Base-by-base conservation (phyloP, 2,113 vertebrate genomes). In the Pagrus major region DNA sequence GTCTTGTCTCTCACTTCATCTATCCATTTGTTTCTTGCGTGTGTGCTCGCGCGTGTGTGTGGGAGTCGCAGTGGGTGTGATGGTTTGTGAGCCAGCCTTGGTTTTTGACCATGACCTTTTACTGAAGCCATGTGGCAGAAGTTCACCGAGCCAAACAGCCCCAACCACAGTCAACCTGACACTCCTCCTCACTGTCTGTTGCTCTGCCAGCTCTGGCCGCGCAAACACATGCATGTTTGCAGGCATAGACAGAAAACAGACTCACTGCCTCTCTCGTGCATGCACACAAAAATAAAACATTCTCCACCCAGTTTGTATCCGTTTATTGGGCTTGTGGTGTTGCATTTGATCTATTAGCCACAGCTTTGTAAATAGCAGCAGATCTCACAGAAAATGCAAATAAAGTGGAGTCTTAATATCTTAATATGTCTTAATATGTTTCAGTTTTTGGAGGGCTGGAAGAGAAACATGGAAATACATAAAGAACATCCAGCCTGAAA, bases 41-140 rank as follows among this genome's bases (percentile, higher is more conserved):
- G 42, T 41, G 89, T 54, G 66, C 37, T 87, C 82, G 63, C 23
- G 25, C 11, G 25, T 44, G 42, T 37, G 89, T 54, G 67, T 42
- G 88, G 88, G 89, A 77, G 84, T 80, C n/a, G 15, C 56, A 65
- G 82, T 89, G 77, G 81, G 80, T 79, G 89, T 88, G 78, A 73
- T 72, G 85, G 92, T 86, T 91, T 80, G 37, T 55, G 71, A 91
- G 90, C 66, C 86, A 71, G 80, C 66, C 75, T 76, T 12, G 80
- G 70, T 83, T 89, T 35, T 74, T 88, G 76, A 90, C 89, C 86
- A 37, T 93, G 92, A 94, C 94, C 92, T 95, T 95, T 92, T 78
- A 66, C 51, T 55, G 58, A 82, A 78, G 59, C 91, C 75, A 42
- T 93, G 80, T 89, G 89, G 85, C 64, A 89, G 54, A 88, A 83